Conservation (phyloP, 2,888 invertebrate genomes). For the Digitonthophagus gazella region DNA sequence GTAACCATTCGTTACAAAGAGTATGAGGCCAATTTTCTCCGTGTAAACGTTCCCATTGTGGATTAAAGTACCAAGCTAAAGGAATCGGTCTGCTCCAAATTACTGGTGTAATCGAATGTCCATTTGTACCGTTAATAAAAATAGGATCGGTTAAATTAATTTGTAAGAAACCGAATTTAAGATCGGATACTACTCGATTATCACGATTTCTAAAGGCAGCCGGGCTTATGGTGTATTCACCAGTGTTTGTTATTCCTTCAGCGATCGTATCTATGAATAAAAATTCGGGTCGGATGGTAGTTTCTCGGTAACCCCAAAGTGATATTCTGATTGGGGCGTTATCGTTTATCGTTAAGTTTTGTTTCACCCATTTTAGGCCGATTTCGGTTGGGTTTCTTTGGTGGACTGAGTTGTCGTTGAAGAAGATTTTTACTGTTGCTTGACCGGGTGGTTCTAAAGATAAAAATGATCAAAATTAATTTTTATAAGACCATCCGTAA, state of each 20-base stretch:
- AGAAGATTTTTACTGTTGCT: constrained; percentile 82
- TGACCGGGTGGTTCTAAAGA: constrained; percentile 90
- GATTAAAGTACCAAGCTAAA: constrained; percentile 87
- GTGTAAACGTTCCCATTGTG: constrained; percentile 81
- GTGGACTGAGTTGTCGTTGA: constrained; percentile 70
- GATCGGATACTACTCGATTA: constrained; percentile 67
- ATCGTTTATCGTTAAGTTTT: constrained; percentile 79
- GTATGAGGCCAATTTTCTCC: constrained; percentile 80
- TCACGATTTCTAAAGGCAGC: constrained; percentile 68
- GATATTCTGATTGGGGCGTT: constrained; percentile 78
- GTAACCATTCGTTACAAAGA: constrained; percentile 89
- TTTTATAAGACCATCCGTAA: no score
- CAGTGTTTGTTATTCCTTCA: constrained; percentile 54
- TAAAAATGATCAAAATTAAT: no score
- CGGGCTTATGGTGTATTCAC: constrained; percentile 71
- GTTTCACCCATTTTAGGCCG: constrained; percentile 78
- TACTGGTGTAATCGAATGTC: constrained; percentile 49
- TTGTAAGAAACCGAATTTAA: constrained; percentile 84
- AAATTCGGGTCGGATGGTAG: constrained; percentile 76
- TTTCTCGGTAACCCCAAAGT: constrained; percentile 87
- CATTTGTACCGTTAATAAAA: constrained; percentile 47
- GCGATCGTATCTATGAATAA: constrained; percentile 77
- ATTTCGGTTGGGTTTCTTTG: constrained; percentile 72
- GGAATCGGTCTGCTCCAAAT: constrained; percentile 93
- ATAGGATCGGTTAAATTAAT: constrained; percentile 80